phyloP scores from a whole-genome alignment of 2,113 vertebrate genomes.

The Malurus cyaneus region DNA sequence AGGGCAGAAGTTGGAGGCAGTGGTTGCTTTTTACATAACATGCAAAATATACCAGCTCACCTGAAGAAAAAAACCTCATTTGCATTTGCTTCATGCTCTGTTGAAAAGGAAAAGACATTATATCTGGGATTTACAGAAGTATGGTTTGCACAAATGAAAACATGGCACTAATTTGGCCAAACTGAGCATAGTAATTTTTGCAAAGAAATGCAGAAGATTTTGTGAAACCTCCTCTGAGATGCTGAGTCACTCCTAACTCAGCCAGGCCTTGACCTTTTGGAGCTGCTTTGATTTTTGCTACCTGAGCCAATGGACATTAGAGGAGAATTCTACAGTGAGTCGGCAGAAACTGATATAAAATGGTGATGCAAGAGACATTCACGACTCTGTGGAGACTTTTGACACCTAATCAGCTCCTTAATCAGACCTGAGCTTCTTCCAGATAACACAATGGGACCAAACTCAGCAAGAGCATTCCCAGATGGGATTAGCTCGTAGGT shows the following conservation, averaged over 20 bases:
- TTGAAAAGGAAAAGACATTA: not conserved
- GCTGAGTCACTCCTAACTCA: not conserved
- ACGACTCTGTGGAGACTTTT: not conserved
- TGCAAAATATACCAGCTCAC: not conserved
- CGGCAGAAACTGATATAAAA: not conserved
- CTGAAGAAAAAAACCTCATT: not conserved
- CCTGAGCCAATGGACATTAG: not conserved
- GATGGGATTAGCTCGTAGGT: not conserved
- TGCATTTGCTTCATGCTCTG: not conserved
- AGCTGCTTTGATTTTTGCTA: not conserved
- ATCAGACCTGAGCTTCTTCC: not conserved
- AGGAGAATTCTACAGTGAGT: not conserved
- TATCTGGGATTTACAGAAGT: not conserved
- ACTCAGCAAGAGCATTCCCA: not conserved
- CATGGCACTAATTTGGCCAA: not conserved
- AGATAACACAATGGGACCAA: not conserved
- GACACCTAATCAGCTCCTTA: not conserved
- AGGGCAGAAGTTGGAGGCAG: not conserved
- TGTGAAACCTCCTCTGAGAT: not conserved
- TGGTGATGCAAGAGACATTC: not conserved
- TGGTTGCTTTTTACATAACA: not conserved
- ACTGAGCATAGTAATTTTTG: not conserved
- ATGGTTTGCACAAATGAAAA: not conserved
- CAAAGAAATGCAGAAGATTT: not conserved
- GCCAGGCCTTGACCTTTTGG: not conserved